Percentiles rank a stretch among this genome's conserved stretches.
These are phyloP conservation scores for Crenichthys baileyi DNA, from an alignment of 2,797 vertebrate genomes.

Conservation along the genomic window DNA sequence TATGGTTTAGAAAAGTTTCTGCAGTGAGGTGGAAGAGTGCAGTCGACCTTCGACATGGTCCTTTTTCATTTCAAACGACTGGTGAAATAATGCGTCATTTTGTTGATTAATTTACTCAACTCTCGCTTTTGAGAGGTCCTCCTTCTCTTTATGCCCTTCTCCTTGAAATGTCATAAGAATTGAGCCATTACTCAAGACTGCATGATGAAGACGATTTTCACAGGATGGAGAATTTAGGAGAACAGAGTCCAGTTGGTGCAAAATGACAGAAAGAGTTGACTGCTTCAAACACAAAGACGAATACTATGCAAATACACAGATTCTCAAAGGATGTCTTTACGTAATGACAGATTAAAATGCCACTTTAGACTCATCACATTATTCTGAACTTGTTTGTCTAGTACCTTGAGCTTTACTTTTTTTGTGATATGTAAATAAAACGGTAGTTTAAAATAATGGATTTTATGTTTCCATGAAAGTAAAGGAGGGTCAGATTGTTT, in stretches of 20 bases:
- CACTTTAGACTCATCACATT: not conserved
- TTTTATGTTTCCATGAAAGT: not conserved
- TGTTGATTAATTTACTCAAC: conserved; percentile 8
- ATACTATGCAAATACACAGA: not conserved
- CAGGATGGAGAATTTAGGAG: not conserved
- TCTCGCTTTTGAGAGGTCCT: not conserved
- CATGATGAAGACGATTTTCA: conserved; percentile 6
- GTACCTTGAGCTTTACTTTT: not conserved
- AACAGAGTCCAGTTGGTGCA: not conserved
- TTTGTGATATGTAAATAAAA: not conserved
- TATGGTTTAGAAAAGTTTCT: conserved; percentile 2
- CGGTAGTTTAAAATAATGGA: not conserved
- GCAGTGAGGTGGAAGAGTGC: not conserved
- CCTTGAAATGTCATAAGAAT: conserved; percentile 20
- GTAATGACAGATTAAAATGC: not conserved
- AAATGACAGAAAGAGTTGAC: conserved; percentile 1
- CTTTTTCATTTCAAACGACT: not conserved
- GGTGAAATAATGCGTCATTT: conserved; percentile 6
- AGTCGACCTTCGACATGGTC: not conserved
- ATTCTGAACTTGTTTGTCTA: not conserved
- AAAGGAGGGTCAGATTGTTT: too few species aligned
- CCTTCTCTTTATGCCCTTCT: not conserved
- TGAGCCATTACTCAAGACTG: conserved; percentile 11
- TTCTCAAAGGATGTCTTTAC: not conserved
- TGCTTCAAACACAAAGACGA: not conserved